Evolutionary conservation across 2,113 vertebrate genomes (phyloP).

Genomic region (Anser brachyrhynchus): DNA sequence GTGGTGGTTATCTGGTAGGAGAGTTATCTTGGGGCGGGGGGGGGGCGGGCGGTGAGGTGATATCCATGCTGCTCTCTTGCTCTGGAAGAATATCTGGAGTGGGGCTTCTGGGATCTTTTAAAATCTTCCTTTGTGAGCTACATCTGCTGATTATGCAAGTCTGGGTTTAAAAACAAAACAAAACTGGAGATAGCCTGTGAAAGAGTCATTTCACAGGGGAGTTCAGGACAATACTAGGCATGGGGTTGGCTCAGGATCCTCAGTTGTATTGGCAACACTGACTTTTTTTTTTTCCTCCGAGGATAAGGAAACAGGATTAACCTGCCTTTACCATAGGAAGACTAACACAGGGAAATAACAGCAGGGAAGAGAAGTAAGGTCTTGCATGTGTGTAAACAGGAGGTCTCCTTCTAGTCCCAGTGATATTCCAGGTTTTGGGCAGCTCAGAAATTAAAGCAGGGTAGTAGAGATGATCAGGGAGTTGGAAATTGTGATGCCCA

Average conservation of each 20-base stretch:
- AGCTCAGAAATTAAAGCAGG: not conserved
- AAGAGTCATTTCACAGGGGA: not conserved
- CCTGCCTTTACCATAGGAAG: not conserved
- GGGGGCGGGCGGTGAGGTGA: rapidly evolving
- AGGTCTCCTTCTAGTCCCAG: not conserved
- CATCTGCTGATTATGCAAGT: not conserved
- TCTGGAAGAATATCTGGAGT: not conserved
- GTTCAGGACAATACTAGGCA: not conserved
- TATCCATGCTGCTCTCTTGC: not conserved
- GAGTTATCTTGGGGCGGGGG: not conserved
- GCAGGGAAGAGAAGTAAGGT: not conserved
- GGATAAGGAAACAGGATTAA: not conserved
- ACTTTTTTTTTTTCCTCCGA: not conserved
- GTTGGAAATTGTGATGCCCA: not conserved
- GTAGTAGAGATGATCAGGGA: not conserved
- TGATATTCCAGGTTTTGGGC: not conserved
- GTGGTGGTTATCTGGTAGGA: not conserved
- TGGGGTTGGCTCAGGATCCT: not conserved
- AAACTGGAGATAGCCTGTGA: not conserved
- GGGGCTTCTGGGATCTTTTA: not conserved
- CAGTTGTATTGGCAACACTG: not conserved
- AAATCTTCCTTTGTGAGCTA: not conserved
- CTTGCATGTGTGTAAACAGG: not conserved
- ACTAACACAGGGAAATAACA: not conserved
- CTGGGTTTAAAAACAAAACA: not conserved